Conservation (phyloP, 2,888 invertebrate species). For the Hoplodrina ambigua region DNA sequence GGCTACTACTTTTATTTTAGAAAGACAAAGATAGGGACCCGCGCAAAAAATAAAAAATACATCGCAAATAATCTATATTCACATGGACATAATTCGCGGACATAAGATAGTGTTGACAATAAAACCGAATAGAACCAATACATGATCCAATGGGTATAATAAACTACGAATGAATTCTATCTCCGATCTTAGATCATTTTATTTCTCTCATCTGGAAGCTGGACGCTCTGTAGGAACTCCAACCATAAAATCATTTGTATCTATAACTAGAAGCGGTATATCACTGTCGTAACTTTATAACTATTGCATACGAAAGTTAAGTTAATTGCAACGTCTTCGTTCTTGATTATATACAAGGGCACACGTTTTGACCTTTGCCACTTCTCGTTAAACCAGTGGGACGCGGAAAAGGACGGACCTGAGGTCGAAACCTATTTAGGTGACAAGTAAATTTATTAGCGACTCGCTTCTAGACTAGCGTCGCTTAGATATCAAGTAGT, state of each 20-base stretch:
- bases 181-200: slow-evolving; percentile 3
- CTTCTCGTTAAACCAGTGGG: slow-evolving; percentile 58
- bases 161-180: slow-evolving; percentile 8
- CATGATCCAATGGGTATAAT: slow-evolving; percentile 4
- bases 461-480: not conserved
- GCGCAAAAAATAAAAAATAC: too few relatives aligned
- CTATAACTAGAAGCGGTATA: slow-evolving; percentile 37
- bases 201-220: slow-evolving; percentile 18
- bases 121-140: slow-evolving; percentile 2
- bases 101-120: not conserved
- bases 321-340: slow-evolving; percentile 55
- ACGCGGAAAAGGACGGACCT: slow-evolving; percentile 45
- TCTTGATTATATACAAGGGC: slow-evolving; percentile 54
- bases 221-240: not conserved
- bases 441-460: slow-evolving; percentile 56
- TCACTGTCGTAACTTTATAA: slow-evolving; percentile 48
- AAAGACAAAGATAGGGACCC: too few relatives aligned
- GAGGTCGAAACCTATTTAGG: slow-evolving; percentile 45
- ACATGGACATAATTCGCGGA: too few relatives aligned
- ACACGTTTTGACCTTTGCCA: slow-evolving; percentile 62
- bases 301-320: slow-evolving; percentile 42
- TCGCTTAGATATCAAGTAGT: not conserved
- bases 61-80: too few relatives aligned
- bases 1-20: too few relatives aligned
- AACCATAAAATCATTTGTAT: slow-evolving; percentile 26